phyloP scores from a whole-genome alignment of 2,113 vertebrate genomes.

The Ahaetulla prasina region DNA sequence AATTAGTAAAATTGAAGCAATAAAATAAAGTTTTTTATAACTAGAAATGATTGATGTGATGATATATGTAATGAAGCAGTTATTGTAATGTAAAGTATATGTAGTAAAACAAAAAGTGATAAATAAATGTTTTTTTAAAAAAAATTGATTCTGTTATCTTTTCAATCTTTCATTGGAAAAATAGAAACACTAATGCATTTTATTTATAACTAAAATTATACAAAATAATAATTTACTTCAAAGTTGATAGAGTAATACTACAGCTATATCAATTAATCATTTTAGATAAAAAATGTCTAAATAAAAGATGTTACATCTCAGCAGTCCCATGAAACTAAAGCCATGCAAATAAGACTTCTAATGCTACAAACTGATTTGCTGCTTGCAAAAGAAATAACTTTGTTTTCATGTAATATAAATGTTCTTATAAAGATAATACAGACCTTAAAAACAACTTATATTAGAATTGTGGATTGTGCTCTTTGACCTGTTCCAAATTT shows the following conservation, averaged over 20 bases:
- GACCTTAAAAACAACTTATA: not conserved
- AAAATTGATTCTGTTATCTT: not conserved
- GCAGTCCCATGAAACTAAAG: not conserved
- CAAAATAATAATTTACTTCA: not conserved
- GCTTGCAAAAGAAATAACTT: not conserved
- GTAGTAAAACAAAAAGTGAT: not conserved
- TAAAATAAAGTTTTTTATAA: not conserved
- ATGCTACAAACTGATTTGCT: not conserved
- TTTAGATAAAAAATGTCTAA: not conserved
- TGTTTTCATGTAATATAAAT: not conserved
- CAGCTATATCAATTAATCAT: not conserved
- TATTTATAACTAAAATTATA: not conserved
- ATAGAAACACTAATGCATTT: not conserved
- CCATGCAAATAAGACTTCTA: not conserved
- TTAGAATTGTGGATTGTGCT: not conserved
- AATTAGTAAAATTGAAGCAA: not conserved
- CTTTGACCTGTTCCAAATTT: not conserved
- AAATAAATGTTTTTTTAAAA: not conserved
- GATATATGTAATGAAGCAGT: not conserved
- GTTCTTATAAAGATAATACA: not conserved
- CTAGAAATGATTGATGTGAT: not conserved
- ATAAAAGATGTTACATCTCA: not conserved
- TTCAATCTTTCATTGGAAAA: not conserved
- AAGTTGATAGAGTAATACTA: not conserved
- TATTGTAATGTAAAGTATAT: not conserved